These are phyloP conservation scores for Mya arenaria DNA, from an alignment of 1,140 invertebrate species.

Conservation along the genomic window DNA sequence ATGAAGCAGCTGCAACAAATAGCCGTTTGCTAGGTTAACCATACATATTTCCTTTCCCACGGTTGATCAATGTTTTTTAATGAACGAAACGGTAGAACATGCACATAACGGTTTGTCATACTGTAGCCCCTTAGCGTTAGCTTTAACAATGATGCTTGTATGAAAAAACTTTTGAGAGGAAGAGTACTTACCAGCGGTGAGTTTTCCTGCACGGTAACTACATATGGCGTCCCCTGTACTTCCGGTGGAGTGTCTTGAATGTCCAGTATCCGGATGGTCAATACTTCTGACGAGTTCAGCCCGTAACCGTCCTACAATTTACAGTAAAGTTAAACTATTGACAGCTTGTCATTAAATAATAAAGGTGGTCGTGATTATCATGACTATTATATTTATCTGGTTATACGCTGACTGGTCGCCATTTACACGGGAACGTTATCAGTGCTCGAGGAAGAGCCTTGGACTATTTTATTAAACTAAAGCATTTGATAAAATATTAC, in stretches of 20 bases:
- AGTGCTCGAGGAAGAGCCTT: too few species aligned
- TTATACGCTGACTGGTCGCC: background rate
- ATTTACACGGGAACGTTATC: background rate
- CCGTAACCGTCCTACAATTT: slow-evolving; percentile 16
- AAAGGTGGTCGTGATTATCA: background rate
- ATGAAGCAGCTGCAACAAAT: too few species aligned
- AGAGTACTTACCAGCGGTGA: background rate
- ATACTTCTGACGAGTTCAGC: slow-evolving; percentile 24
- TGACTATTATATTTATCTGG: background rate
- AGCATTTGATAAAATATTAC: too few species aligned
- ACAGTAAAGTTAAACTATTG: background rate
- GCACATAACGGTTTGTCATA: too few species aligned
- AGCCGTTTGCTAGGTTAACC: too few species aligned
- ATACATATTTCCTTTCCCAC: too few species aligned
- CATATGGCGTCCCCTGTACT: slow-evolving; percentile 38
- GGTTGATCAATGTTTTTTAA: too few species aligned
- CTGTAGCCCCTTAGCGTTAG: too few species aligned
- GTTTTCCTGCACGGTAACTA: slow-evolving; percentile 40
- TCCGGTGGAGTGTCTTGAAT: slow-evolving; percentile 45
- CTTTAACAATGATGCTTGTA: too few species aligned
- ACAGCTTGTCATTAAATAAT: background rate
- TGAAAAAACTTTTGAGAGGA: too few species aligned
- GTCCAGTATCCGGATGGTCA: slow-evolving; percentile 40
- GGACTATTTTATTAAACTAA: too few species aligned
- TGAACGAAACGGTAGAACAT: too few species aligned